Conservation (phyloP, 2,888 invertebrate genomes). For the Parapristionchus giblindavisi region DNA sequence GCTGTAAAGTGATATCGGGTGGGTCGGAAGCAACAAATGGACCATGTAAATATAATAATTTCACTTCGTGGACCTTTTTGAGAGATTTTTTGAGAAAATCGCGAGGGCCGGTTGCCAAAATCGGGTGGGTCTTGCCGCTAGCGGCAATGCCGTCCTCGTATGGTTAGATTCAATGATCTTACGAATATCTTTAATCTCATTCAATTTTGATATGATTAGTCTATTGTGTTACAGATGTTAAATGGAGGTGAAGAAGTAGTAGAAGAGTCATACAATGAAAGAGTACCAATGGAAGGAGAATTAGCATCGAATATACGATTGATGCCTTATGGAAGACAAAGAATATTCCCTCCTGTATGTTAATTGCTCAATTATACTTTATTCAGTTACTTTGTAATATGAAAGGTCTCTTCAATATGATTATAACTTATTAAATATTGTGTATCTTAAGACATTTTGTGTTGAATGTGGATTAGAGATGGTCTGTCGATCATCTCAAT, state of each 20-base stretch:
- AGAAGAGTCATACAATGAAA: constrained; percentile 23
- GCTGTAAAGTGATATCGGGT: no score
- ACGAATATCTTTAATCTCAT: no score
- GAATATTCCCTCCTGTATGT: constrained; percentile 2
- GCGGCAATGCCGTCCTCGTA: no score
- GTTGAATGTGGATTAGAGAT: constrained; percentile 1
- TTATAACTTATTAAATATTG: neutral
- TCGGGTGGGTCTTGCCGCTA: no score
- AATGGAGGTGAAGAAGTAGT: constrained; percentile 1
- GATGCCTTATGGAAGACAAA: neutral
- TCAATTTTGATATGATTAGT: neutral
- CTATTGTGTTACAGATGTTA: neutral
- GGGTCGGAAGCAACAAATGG: no score
- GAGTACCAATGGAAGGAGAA: constrained; percentile 8
- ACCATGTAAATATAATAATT: no score
- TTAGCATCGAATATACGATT: neutral
- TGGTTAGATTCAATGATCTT: no score
- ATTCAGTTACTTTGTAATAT: neutral
- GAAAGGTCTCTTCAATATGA: neutral
- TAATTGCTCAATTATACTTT: neutral
- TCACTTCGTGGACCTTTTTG: no score
- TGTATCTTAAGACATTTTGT: neutral
- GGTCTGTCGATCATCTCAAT: neutral
- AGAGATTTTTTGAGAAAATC: no score
- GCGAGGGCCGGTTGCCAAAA: no score